Base-by-base conservation (phyloP, 2,797 vertebrate genomes). In the Buceros bicornis region DNA sequence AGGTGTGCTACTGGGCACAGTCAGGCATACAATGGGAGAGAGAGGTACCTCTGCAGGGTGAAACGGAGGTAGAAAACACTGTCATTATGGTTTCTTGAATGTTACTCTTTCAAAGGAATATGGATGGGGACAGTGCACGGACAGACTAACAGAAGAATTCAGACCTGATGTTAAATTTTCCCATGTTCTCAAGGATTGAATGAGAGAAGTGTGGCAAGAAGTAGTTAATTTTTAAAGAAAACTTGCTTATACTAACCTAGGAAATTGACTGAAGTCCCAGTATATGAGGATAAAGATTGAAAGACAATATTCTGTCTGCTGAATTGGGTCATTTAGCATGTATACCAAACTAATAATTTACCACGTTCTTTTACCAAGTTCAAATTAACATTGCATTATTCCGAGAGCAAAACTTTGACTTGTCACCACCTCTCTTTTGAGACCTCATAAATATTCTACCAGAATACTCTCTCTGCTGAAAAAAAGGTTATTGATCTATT, bases 361-460 rank as follows among this genome's bases (percentile, higher is more conserved):
- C 64, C 45, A 78, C 0, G 0, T 8, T 76, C 79, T 88, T 86
- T 57, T 62, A 84, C 43, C 47, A 62, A 51, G 69, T 89, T 90
- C 58, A 90, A 8, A 87, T 72, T 48, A 90, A 21, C n/a, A 69
- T 13, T 82, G 16, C 42, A 56, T 89, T 57, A 70, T 92, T 92
- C 33, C 43, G 77, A 72, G 42, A 81, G 53, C 43, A 90, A 77
- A 95, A 58, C 53, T 84, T 84, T 53, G 29, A 80, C 33, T 82
- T 93, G 45, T 79, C 64, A 78, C 37, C 40, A 54, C 37, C 35
- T 84, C 28, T 83, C 56, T 76, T 87, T 77, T 71, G 74, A 13
- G 81, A 78, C 71, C 29, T 93, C 80, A 93, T 92, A 84, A 95
- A 82, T 80, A 91, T 86, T 94, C 22, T 72, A 71, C 64, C 66